Evolutionary conservation across 2,888 invertebrate species (phyloP), one percentile per base, ranked within the genome.

Genomic region (Polydrusus tereticollis): DNA sequence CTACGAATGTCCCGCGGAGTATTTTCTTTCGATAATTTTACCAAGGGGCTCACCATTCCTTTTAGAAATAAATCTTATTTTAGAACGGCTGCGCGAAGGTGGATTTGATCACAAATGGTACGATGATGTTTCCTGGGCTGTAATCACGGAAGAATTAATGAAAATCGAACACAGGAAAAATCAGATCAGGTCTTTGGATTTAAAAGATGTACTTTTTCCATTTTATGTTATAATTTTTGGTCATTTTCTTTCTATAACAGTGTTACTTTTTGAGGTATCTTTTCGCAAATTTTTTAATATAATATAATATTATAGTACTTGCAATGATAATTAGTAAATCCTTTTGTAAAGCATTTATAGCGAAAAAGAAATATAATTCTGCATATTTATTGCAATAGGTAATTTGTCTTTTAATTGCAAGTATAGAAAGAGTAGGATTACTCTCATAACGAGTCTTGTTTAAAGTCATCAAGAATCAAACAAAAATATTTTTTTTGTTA

Each of bases 31-130:
- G 0, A 87, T 86, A 74, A 81, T 87, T 20, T 80, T 87, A 3
- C 85, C 85, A 1, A 82, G 78, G 50, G 82, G 85, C 18, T 87
- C 86, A 3, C 85, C 87, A 2, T 86, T 84, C 71, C 73, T 85
- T 10, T 74, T 79, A 0, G 77, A 80, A 14, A 80, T 87, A 21
- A 84, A 87, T 76, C 64, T 59, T 1, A 64, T 85, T 12, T 77
- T 87, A 1, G 75, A 65, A 4, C 75, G 76, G 21, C 79, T 86
- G n/a, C 76, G 81, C 14, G 83, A 86, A 72, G 83, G 82, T 6
- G 87, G 87, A 0, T 76, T 87, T 7, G 76, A 82, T 0, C 47
- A 74, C 0, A 82, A 86, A 71, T 87, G 87, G 87, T 82, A 83
- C 57, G 55, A 78, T 0, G 82, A 84, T 52, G 63, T 75, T 55